Evolutionary conservation across 1,140 invertebrate species (phyloP), one percentile per base, ranked within the genome.

Genomic region (Zaprionus kolodkinae): DNA sequence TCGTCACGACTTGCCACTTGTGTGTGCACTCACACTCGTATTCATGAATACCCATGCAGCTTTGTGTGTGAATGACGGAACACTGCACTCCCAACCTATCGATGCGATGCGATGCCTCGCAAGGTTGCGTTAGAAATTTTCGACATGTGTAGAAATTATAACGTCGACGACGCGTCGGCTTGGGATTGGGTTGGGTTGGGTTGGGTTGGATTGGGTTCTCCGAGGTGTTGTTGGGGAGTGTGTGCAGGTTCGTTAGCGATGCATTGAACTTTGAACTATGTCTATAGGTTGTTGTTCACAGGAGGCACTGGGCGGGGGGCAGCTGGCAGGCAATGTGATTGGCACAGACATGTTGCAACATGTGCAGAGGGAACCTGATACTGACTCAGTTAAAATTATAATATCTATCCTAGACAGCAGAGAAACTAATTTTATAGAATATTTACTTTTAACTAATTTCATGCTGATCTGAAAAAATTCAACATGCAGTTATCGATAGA

Each of bases 211-310:
- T 30, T 30, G 4, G 35, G 33, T 59, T n/a, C 17, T 10, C n/a
- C n/a, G 13, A 30, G 27, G 59, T 30, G 25, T 13, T 30, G 25
- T 13, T 45, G 1, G 45, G 0, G 11, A 50, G 10, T 50, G 45
- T 50, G 59, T 60, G 59, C 59, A 21, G 21, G 21, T 35, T 60
- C 57, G 57, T 43, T 61, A 43, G 38, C 59, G 38, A 61, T 27
- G 38, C 59, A 61, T 61, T 61, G 59, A 61, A 61, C 59, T 61
- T 61, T 61, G 59, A 61, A 61, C 59, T 61, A 30, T 25, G 13
- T 60, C 12, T 2, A 13, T 27, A 25, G 17, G 36, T 33, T 21
- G 36, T 33, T 21, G 15, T 40, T 21, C 30, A 59, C 15, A 15
- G n/a, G 15, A 36, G n/a, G n/a, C n/a, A n/a, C 30, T 59, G 15